phyloP scores from a whole-genome alignment of 2,888 invertebrate genomes.

The Autographa pulchrina region DNA sequence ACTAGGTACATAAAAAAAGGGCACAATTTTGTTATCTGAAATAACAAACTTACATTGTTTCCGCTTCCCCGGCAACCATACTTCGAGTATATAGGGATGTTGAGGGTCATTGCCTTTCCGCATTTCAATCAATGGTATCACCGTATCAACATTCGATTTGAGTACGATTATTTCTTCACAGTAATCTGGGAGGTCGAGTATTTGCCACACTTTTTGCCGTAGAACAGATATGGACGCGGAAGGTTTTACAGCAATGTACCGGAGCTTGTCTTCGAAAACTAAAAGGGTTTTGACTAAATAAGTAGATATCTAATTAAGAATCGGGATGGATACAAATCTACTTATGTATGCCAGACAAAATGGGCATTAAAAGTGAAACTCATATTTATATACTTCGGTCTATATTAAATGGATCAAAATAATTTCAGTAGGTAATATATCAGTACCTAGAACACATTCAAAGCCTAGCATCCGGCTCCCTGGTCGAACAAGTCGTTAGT shows the following conservation, averaged over 20 bases:
- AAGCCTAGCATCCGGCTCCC: no score
- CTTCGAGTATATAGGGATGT: constrained; percentile 80
- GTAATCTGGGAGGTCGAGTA: constrained; percentile 82
- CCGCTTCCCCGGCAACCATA: constrained; percentile 74
- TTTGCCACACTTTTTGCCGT: constrained; percentile 82
- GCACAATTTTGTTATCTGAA: neutral
- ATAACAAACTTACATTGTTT: constrained; percentile 56
- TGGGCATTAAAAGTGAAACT: no score
- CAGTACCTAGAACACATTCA: no score
- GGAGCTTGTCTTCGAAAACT: constrained; percentile 78
- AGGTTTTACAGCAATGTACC: constrained; percentile 79
- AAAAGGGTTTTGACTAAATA: constrained; percentile 5
- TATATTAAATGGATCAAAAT: no score
- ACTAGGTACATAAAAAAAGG: no score
- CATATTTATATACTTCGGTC: no score
- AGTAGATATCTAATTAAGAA: no score
- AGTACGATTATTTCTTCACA: constrained; percentile 83
- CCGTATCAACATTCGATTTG: constrained; percentile 69
- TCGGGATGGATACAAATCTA: no score
- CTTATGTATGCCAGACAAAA: no score
- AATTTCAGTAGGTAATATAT: no score
- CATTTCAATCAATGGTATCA: constrained; percentile 77
- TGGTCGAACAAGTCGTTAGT: no score
- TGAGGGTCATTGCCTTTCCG: constrained; percentile 82
- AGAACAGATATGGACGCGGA: constrained; percentile 77